A percentile compares a stretch with the other conserved stretches of the same genome.
phyloP scores from a whole-genome alignment of 2,113 vertebrate genomes.

The Ochotona curzoniae region DNA sequence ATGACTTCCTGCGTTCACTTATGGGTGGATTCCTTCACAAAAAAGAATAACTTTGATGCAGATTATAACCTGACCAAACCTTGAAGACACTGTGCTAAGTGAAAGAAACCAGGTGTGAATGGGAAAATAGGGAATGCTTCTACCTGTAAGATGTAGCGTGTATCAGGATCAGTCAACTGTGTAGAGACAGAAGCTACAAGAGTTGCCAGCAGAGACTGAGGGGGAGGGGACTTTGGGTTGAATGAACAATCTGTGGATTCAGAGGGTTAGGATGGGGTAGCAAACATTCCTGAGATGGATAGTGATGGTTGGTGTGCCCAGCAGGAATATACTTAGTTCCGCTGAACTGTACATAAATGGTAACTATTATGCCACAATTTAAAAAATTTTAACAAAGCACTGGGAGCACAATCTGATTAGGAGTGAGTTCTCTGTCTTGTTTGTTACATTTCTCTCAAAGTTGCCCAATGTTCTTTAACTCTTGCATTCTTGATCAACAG shows the following conservation, averaged over 20 bases:
- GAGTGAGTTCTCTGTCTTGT: background rate
- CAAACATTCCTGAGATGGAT: background rate
- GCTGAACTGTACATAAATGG: background rate
- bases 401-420: background rate
- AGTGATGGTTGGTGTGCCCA: background rate
- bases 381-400: background rate
- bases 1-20: background rate
- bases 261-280: background rate
- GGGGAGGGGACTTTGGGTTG: background rate
- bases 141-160: background rate
- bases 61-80: background rate
- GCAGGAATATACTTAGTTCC: background rate
- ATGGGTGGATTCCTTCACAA: background rate
- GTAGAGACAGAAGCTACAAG: background rate
- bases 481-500: background rate
- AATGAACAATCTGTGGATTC: background rate
- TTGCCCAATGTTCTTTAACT: background rate
- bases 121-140: background rate
- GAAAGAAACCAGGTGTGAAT: background rate
- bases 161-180: background rate
- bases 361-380: background rate
- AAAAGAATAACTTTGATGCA: background rate
- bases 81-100: background rate
- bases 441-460: background rate
- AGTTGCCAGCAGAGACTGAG: background rate